Conservation (phyloP, 2,888 invertebrate genomes). For the Nephrotoma guestfalica region DNA sequence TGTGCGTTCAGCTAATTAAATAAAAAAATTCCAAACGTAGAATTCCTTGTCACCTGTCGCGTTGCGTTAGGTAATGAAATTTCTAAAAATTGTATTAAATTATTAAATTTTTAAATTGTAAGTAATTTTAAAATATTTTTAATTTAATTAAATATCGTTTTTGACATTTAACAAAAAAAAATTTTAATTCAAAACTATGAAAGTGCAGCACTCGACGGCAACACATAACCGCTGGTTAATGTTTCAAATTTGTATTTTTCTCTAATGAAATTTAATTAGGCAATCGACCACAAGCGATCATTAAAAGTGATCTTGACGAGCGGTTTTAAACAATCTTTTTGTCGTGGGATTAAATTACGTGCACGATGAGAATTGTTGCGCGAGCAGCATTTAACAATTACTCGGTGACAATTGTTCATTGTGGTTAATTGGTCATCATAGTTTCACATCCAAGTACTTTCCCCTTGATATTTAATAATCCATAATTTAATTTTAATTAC, state of each 20-base stretch:
- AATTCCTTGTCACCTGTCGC: neutral
- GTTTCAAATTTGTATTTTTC: neutral
- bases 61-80: neutral
- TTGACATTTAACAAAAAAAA: neutral
- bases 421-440: too few relatives aligned
- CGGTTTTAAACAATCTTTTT: neutral
- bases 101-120: neutral
- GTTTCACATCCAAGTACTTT: too few relatives aligned
- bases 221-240: neutral
- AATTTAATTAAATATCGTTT: neutral
- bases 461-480: too few relatives aligned
- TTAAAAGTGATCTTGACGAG: neutral
- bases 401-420: too few relatives aligned
- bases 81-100: neutral
- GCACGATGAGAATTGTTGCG: neutral
- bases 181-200: neutral
- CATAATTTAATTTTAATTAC: too few relatives aligned
- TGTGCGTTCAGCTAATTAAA: neutral
- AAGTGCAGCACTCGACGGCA: neutral
- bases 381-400: too few relatives aligned
- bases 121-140: neutral
- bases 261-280: neutral
- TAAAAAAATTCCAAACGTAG: neutral
- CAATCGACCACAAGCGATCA: neutral
- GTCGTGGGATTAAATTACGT: neutral